Conservation (phyloP, 1,140 invertebrate species). For the Helicoverpa armigera region DNA sequence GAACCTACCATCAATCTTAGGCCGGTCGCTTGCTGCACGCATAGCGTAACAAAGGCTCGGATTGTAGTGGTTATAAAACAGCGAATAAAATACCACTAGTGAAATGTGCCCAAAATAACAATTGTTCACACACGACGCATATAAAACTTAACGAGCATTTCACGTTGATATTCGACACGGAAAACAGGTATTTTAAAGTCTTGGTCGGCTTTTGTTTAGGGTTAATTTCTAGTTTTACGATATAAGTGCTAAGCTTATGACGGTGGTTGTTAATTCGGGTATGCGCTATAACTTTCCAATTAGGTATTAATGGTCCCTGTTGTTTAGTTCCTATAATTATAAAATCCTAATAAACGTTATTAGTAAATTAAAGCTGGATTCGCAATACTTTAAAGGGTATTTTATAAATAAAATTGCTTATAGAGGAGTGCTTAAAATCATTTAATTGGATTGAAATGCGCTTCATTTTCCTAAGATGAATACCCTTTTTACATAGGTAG, state of each 20-base stretch:
- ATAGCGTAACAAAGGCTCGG: constrained; percentile 56
- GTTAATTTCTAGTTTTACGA: constrained; percentile 35
- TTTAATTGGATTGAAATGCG: too few species aligned
- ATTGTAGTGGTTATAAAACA: constrained; percentile 47
- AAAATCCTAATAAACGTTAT: too few species aligned
- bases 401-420: too few species aligned
- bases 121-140: constrained; percentile 41
- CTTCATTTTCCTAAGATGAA: too few species aligned
- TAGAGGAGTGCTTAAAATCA: too few species aligned
- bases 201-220: constrained; percentile 1
- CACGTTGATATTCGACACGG: constrained; percentile 39
- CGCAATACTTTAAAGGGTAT: too few species aligned
- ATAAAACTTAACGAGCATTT: constrained; percentile 47
- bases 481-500: too few species aligned
- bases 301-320: neutral
- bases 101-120: constrained; percentile 44
- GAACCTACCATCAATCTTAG: constrained; percentile 83
- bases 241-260: constrained; percentile 24
- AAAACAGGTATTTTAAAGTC: constrained; percentile 41
- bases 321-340: neutral
- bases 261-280: neutral
- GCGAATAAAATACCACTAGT: constrained; percentile 29
- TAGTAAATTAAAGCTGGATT: too few species aligned
- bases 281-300: constrained; percentile 13
- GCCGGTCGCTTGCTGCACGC: constrained; percentile 65